Evolutionary conservation across 2,797 vertebrate genomes (phyloP).

Genomic region (Craterocephalus amniculus): DNA sequence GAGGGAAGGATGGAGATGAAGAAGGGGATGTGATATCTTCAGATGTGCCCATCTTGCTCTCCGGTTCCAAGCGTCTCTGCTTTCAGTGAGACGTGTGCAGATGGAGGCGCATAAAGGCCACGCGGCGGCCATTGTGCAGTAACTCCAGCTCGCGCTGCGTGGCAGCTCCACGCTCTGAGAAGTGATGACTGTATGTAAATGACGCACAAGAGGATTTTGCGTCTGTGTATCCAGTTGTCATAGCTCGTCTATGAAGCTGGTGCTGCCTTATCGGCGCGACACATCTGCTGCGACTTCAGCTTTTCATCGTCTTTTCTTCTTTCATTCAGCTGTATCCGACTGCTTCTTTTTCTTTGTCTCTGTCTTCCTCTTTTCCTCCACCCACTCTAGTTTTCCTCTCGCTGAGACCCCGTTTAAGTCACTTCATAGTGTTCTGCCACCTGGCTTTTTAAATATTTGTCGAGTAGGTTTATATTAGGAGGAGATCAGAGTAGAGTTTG

Average conservation of each 20-base stretch:
- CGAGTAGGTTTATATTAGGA: not conserved
- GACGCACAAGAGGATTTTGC: slow-evolving; percentile 28
- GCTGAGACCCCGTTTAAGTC: slow-evolving; percentile 1
- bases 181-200: slow-evolving; percentile 71
- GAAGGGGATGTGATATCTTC: slow-evolving; percentile 50
- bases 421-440: not conserved
- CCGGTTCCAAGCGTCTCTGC: slow-evolving; percentile 25
- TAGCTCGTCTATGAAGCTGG: slow-evolving; percentile 56
- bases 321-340: too few relatives aligned
- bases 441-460: slow-evolving; percentile 11
- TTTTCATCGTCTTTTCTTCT: slow-evolving; percentile 34
- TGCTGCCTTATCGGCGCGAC: slow-evolving; percentile 37
- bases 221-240: slow-evolving; percentile 66
- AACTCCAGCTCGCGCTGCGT: slow-evolving; percentile 42
- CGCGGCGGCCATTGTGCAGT: slow-evolving; percentile 31
- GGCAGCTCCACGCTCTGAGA: slow-evolving; percentile 51
- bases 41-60: slow-evolving; percentile 37
- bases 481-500: not conserved
- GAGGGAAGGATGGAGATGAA: slow-evolving; percentile 52
- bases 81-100: slow-evolving; percentile 41
- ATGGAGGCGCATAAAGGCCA: slow-evolving; percentile 33
- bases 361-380: not conserved
- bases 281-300: slow-evolving; percentile 45
- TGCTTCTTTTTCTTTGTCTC: slow-evolving; percentile 20
- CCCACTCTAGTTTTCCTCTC: slow-evolving; percentile 10